These are phyloP conservation scores for Steinernema hermaphroditum DNA, from an alignment of 2,888 invertebrate species.

Conservation along the genomic window DNA sequence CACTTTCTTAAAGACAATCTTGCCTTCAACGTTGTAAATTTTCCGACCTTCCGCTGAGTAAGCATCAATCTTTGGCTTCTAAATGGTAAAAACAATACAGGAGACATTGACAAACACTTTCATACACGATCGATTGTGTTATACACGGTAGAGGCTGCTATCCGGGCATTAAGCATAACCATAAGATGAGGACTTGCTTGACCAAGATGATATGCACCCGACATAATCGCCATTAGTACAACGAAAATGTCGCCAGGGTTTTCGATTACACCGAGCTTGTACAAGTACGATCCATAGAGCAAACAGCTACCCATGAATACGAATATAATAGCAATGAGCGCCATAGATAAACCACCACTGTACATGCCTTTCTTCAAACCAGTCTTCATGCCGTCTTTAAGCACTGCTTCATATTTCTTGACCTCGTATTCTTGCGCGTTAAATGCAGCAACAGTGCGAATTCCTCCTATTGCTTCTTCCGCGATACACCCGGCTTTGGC, in stretches of 20 bases:
- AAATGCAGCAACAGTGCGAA: constrained; percentile 40
- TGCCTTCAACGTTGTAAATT: constrained; percentile 47
- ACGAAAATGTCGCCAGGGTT: constrained; percentile 43
- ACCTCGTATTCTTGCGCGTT: constrained; percentile 44
- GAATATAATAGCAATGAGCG: constrained; percentile 35
- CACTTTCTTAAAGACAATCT: constrained; percentile 53
- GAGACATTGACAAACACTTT: background rate
- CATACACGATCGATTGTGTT: constrained; percentile 53
- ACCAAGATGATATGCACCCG: constrained; percentile 54
- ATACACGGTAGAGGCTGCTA: constrained; percentile 60
- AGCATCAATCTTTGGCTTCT: constrained; percentile 53
- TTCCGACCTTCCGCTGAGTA: constrained; percentile 46
- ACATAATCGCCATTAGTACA: constrained; percentile 41
- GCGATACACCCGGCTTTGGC: constrained; percentile 39
- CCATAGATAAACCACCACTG: constrained; percentile 33
- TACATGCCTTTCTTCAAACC: constrained; percentile 39
- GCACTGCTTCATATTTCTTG: constrained; percentile 34
- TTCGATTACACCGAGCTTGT: constrained; percentile 34
- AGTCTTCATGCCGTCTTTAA: constrained; percentile 35
- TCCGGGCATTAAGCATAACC: constrained; percentile 57
- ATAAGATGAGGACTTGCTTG: constrained; percentile 58
- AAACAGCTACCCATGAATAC: constrained; percentile 39
- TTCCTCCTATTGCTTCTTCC: constrained; percentile 39
- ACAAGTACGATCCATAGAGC: constrained; percentile 40
- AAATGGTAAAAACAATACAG: constrained; percentile 11